Base-by-base conservation (phyloP, 1,140 invertebrate genomes). In the Uloborus diversus region DNA sequence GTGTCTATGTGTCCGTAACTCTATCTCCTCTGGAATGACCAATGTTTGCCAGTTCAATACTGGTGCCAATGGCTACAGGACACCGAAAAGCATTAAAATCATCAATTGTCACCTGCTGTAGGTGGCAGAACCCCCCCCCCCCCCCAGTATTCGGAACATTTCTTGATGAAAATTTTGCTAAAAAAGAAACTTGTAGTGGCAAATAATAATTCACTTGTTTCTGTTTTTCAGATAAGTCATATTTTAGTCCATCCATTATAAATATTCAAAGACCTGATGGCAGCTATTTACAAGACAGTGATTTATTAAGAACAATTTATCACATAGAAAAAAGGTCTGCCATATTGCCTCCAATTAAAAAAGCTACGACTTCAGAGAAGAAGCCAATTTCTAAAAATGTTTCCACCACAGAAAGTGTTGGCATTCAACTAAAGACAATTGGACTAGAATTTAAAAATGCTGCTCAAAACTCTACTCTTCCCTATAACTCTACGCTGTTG, bases 211-310 rank as follows among this genome's bases (percentile, higher is more conserved):
- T n/a, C n/a, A n/a, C n/a, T n/a, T n/a, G n/a, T n/a, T n/a, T n/a
- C n/a, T n/a, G n/a, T n/a, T n/a, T 70, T 70, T 32, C 11, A 70
- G 68, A 53, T 3, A 23, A 9, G 14, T 27, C 53, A 23, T 30
- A 57, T n/a, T 70, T 57, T 11, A 57, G 14, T 70, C 68, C 68
- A 33, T 70, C 68, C 68, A 70, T 56, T 25, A 35, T 70, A 57
- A 70, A 57, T 57, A 17, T 70, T 57, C 68, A 70, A 30, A 17
- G 32, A 33, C 14, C 33, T 70, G 68, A 70, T 35, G 68, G 68
- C 27, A 70, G 51, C n/a, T 70, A 51, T 42, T 23, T 70, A 17
- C n/a, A 49, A 35, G 42, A 70, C 37, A 32, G 28, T 23, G 49
- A 70, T 27, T 23, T 56, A 2, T 35, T 32, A 57, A 70, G 49